Percentiles rank a stretch among this genome's conserved stretches.
Conservation (phyloP, 2,888 invertebrate genomes). For the Bembecia ichneumoniformis region DNA sequence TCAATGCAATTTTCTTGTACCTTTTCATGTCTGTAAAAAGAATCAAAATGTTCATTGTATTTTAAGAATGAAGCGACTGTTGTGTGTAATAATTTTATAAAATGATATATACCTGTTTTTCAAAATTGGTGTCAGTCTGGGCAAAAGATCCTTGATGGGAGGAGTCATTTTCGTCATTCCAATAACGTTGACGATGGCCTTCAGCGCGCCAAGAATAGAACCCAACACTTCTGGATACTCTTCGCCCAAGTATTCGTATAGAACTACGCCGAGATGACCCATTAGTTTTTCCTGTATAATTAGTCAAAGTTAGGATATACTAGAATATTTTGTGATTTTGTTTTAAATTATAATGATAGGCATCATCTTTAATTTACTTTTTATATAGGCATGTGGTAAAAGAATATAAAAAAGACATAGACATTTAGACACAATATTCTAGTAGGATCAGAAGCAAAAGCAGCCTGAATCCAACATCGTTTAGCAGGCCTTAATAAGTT, state of each 20-base stretch:
- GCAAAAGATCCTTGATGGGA: slow-evolving; percentile 98
- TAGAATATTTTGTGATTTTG: no score
- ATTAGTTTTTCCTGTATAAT: slow-evolving; percentile 90
- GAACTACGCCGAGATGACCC: slow-evolving; percentile 99
- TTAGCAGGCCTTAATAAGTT: no score
- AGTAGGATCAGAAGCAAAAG: no score
- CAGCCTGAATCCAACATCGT: no score
- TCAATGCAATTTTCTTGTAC: slow-evolving; percentile 99
- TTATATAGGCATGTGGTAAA: no score
- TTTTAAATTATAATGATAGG: no score
- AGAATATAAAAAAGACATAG: no score
- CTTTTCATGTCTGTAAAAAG: slow-evolving; percentile 83
- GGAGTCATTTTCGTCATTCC: slow-evolving; percentile 99
- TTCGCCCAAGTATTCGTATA: slow-evolving; percentile 99
- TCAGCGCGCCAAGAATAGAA: slow-evolving; percentile 97
- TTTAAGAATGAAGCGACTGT: neutral
- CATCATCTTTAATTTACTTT: no score
- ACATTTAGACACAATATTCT: no score
- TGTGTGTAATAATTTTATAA: slow-evolving; percentile 10
- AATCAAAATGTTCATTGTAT: slow-evolving; percentile 1
- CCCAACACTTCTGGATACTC: slow-evolving; percentile 99
- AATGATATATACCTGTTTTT: slow-evolving; percentile 85
- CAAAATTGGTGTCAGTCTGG: slow-evolving; percentile 96
- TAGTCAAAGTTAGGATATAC: neutral
- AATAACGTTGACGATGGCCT: slow-evolving; percentile 99